Evolutionary conservation across 2,113 vertebrate species (phyloP), one percentile per base, ranked within the genome.

Genomic region (Empidonax traillii): DNA sequence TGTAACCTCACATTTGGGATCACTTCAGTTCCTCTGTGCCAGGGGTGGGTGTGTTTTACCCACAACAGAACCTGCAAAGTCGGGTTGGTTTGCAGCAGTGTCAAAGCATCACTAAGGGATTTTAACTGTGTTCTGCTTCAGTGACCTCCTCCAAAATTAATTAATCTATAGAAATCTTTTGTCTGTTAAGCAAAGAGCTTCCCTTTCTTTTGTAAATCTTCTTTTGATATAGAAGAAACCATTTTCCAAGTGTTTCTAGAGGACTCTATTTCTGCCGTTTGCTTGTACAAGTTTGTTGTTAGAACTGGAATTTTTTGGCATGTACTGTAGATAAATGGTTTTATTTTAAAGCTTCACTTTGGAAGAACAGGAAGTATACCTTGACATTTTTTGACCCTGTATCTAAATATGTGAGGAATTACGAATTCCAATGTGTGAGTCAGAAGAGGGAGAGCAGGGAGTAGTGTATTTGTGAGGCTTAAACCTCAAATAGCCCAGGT

Each of bases 1-100:
- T 20, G 51, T 30, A 5, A 6, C 49, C 31, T 22, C 6, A 0
- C 25, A 11, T 0, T 9, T 56, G 68, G 39, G n/a, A 15, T 35
- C 46, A 1, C 75, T 43, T 30, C 13, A 10, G 39, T 51, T 91
- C 65, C 78, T 49, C 61, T 11, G 11, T 55, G 73, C 65, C 39
- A 2, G 13, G 12, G 37, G n/a, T 1, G 2, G 6, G n/a, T 24
- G 3, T 3, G 6, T 30, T 55, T 61, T 74, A 68, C 68, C 77
- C 7, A 4, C 72, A 35, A 35, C 35, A 61, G 22, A 63, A 67
- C 77, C 44, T 39, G 55, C 68, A 27, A 30, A 58, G 22, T 16
- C 2, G 21, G 21, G 33, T 80, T 75, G 61, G n/a, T 56, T 85
- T 58, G 47, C 46, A 39, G 4, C 20, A 10, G 7, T 67, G 31